These are phyloP conservation scores for Lethenteron camtschaticum DNA, from an alignment of 2,113 vertebrate species.

Conservation along the genomic window DNA sequence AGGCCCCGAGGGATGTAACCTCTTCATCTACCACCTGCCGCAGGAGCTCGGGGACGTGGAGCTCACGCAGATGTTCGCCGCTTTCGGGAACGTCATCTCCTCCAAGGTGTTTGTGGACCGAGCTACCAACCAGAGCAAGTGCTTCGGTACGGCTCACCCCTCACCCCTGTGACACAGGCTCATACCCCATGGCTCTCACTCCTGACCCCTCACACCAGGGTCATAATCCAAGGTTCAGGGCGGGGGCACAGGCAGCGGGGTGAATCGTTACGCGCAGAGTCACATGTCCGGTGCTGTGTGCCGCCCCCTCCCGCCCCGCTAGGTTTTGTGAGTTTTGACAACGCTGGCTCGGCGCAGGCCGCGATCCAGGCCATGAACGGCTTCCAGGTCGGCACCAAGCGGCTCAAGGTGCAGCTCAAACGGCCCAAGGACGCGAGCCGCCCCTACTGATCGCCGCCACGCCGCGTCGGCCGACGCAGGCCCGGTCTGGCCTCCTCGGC, in stretches of 20 bases:
- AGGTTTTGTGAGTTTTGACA: slow-evolving; percentile 99
- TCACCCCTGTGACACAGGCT: too few species aligned
- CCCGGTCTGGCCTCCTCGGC: too few species aligned
- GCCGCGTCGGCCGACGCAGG: not conserved
- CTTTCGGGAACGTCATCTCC: slow-evolving; percentile 89
- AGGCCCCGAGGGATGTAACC: slow-evolving; percentile 93
- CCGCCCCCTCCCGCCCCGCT: slow-evolving; percentile 30
- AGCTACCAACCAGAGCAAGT: slow-evolving; percentile 96
- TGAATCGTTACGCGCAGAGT: too few species aligned
- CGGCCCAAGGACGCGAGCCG: slow-evolving; percentile 97
- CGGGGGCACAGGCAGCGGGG: too few species aligned
- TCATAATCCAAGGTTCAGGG: too few species aligned
- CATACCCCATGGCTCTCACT: too few species aligned
- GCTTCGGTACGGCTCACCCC: slow-evolving; percentile 45
- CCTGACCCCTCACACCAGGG: too few species aligned
- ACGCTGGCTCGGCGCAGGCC: slow-evolving; percentile 92
- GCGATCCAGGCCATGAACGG: slow-evolving; percentile 99
- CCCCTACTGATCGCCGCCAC: slow-evolving; percentile 68
- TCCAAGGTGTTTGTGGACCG: slow-evolving; percentile 93
- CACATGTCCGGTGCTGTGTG: slow-evolving; percentile 10
- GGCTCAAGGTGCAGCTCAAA: slow-evolving; percentile 98
- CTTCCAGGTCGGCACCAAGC: slow-evolving; percentile 99
- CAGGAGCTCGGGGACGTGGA: slow-evolving; percentile 92
- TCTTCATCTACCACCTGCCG: slow-evolving; percentile 98
- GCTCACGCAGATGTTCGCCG: slow-evolving; percentile 93